Evolutionary conservation across 2,113 vertebrate species (phyloP).

Genomic region (Mesoclemmys tuberculata): DNA sequence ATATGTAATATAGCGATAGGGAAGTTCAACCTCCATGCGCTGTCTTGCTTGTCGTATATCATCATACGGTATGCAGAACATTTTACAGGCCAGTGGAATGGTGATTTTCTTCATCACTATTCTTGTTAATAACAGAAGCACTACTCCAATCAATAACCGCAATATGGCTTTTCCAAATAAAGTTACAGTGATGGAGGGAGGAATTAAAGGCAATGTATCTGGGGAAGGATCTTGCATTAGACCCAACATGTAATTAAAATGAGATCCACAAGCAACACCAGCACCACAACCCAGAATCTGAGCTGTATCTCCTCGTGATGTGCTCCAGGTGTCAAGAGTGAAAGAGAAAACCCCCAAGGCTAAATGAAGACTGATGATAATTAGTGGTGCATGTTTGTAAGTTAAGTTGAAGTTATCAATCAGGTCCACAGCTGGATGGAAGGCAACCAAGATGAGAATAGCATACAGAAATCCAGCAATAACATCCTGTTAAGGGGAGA

Average conservation of each 20-base stretch:
- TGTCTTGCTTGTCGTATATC: slow-evolving; percentile 90
- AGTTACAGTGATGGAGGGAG: slow-evolving; percentile 74
- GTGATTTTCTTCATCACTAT: slow-evolving; percentile 90
- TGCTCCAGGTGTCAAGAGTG: slow-evolving; percentile 97
- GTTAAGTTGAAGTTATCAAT: slow-evolving; percentile 92
- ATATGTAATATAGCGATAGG: slow-evolving; percentile 94
- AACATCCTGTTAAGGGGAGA: slow-evolving; percentile 86
- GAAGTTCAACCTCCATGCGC: slow-evolving; percentile 95
- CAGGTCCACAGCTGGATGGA: slow-evolving; percentile 88
- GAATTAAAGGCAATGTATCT: slow-evolving; percentile 79
- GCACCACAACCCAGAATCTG: slow-evolving; percentile 94
- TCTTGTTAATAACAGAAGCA: slow-evolving; percentile 83
- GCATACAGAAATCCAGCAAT: slow-evolving; percentile 92
- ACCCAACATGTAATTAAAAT: slow-evolving; percentile 83
- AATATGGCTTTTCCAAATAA: slow-evolving; percentile 80
- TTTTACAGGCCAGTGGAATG: slow-evolving; percentile 88
- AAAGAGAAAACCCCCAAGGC: slow-evolving; percentile 94
- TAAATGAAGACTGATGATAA: slow-evolving; percentile 90
- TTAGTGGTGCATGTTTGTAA: slow-evolving; percentile 85
- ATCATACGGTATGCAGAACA: slow-evolving; percentile 72
- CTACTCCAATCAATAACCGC: slow-evolving; percentile 84
- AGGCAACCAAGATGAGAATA: slow-evolving; percentile 87
- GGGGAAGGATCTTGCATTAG: slow-evolving; percentile 82
- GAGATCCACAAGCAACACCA: slow-evolving; percentile 91
- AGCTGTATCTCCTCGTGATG: slow-evolving; percentile 94